Evolutionary conservation across 2,797 vertebrate genomes (phyloP), one percentile per base, ranked within the genome.

Genomic region (Kryptopterus vitreolus): DNA sequence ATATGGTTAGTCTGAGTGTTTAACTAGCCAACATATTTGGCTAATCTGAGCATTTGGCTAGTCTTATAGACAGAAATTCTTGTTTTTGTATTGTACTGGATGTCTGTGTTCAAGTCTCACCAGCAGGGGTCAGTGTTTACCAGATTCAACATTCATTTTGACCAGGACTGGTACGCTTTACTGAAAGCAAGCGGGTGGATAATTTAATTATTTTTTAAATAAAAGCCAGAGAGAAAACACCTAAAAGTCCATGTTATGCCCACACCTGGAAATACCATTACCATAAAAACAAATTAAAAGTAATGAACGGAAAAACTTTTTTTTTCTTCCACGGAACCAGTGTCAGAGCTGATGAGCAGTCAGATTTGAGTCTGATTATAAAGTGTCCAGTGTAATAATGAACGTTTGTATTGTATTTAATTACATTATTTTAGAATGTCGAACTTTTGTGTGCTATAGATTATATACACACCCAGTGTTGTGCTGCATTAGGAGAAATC

Each of bases 91-190:
- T 71, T 33, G 18, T 48, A 15, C 3, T 13, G 26, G 29, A 69
- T 5, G 33, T 18, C 9, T 35, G 20, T 6, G 35, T 72, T 76
- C 29, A 26, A 29, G 57, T 31, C 15, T 35, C 1, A 65, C 29
- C 86, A 87, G 78, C 80, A 87, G 84, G 84, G 59, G 68, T 35
- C 84, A 81, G 80, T 81, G 53, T 77, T 78, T 33, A 66, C 12
- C 38, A 82, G 50, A 8, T 16, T 66, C 43, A 24, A 15, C 69
- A 77, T 46, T 33, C 8, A 31, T 20, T 22, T n/a, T n/a, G 24
- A 38, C 0, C 29, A 18, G 5, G 29, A 55, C 5, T 10, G 35
- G 31, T 50, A n/a, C 10, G 22, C n/a, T 71, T 33, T 26, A 10
- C 22, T 33, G 29, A 50, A 72, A 12, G 48, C 18, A 71, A 48